A percentile compares a stretch with the other conserved stretches of the same genome.
These are phyloP conservation scores for Temnothorax unifasciatus DNA, from an alignment of 2,888 invertebrate genomes.

Conservation along the genomic window DNA sequence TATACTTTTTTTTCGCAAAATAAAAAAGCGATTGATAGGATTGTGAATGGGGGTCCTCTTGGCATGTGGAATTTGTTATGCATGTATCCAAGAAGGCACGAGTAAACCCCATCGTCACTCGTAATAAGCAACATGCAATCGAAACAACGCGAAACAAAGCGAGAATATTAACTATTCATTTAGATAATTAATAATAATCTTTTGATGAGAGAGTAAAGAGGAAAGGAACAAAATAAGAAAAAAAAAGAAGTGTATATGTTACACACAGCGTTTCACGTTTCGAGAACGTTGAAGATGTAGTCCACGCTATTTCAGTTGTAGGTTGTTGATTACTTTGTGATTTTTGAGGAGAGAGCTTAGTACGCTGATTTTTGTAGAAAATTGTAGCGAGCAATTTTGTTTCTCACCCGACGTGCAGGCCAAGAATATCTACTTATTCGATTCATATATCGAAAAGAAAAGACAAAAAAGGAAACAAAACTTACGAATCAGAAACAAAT, in stretches of 20 bases:
- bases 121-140: slow-evolving; percentile 67
- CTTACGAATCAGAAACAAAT: slow-evolving; percentile 35
- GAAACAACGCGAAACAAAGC: slow-evolving; percentile 73
- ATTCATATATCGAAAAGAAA: slow-evolving; percentile 26
- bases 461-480: slow-evolving; percentile 7
- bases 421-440: slow-evolving; percentile 24
- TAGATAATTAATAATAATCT: slow-evolving; percentile 82
- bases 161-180: slow-evolving; percentile 81
- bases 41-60: slow-evolving; percentile 83
- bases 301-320: slow-evolving; percentile 75
- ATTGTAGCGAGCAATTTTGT: slow-evolving; percentile 70
- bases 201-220: slow-evolving; percentile 68
- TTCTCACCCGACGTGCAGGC: slow-evolving; percentile 68
- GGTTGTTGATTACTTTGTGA: slow-evolving; percentile 76
- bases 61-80: slow-evolving; percentile 87
- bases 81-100: slow-evolving; percentile 85
- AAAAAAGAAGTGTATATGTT: slow-evolving; percentile 76
- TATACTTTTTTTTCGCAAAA: slow-evolving; percentile 75
- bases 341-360: slow-evolving; percentile 68
- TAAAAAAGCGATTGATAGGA: slow-evolving; percentile 68
- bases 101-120: slow-evolving; percentile 82
- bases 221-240: slow-evolving; percentile 66
- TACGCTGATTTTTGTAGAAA: slow-evolving; percentile 74
- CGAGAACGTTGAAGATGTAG: slow-evolving; percentile 69
- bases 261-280: slow-evolving; percentile 72